These are phyloP conservation scores for Perca fluviatilis DNA, from an alignment of 2,113 vertebrate species.

Conservation along the genomic window DNA sequence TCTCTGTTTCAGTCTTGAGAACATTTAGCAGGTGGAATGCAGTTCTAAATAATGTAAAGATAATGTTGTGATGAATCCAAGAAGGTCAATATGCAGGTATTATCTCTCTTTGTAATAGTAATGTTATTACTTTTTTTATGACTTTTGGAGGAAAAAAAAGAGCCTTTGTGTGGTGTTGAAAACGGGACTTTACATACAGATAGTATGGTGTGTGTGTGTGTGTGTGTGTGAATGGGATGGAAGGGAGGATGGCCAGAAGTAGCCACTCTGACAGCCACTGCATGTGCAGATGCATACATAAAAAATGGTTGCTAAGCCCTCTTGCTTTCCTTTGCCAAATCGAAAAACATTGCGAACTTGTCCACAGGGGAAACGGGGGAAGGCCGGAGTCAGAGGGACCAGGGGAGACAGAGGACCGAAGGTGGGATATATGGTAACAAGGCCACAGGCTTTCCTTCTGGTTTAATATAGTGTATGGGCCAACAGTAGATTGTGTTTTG, in stretches of 20 bases:
- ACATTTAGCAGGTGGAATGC: background rate
- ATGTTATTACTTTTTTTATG: background rate
- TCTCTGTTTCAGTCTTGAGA: background rate
- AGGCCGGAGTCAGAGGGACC: slow-evolving; percentile 81
- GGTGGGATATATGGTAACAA: slow-evolving; percentile 77
- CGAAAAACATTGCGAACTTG: slow-evolving; percentile 39
- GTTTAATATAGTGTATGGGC: background rate
- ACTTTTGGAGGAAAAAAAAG: background rate
- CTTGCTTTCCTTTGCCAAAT: slow-evolving; percentile 21
- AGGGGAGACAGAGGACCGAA: slow-evolving; percentile 87
- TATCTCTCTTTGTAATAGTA: background rate
- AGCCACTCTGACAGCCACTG: background rate
- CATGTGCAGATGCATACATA: slow-evolving; percentile 34
- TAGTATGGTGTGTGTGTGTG: background rate
- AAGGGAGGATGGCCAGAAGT: background rate
- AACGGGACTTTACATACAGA: background rate
- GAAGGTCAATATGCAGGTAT: background rate
- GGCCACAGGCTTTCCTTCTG: background rate
- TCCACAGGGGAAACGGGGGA: slow-evolving; percentile 89
- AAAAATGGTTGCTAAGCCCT: slow-evolving; percentile 16
- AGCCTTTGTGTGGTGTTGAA: background rate
- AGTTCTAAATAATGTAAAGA: background rate
- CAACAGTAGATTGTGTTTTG: slow-evolving; percentile 30
- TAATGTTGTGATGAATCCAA: slow-evolving; percentile 5
- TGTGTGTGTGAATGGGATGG: background rate